phyloP scores from a whole-genome alignment of 2,888 invertebrate species.

The Scaptomyza reducta region DNA sequence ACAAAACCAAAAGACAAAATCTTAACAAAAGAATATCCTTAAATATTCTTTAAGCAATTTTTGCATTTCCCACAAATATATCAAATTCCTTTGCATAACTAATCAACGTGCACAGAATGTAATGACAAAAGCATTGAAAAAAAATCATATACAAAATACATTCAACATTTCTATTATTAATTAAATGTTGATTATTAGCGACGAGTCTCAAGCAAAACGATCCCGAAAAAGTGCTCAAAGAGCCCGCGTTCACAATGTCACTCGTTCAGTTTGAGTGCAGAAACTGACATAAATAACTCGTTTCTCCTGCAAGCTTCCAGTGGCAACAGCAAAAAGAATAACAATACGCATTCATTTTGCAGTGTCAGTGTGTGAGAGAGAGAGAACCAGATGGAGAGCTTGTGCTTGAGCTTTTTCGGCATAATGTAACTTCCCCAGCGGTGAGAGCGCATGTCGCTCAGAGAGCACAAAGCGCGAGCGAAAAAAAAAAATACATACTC shows the following conservation, averaged over 20 bases:
- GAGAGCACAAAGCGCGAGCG: conserved; percentile 35
- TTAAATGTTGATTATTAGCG: conserved; percentile 56
- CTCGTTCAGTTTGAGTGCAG: conserved; percentile 16
- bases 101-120: conserved; percentile 38
- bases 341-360: conserved; percentile 69
- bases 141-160: conserved; percentile 12
- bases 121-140: conserved; percentile 8
- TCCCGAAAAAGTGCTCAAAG: conserved; percentile 41
- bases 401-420: conserved; percentile 48
- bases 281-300: conserved; percentile 59
- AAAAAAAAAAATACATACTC: conserved; percentile 26
- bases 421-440: conserved; percentile 44
- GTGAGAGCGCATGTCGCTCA: conserved; percentile 48
- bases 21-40: conserved; percentile 9
- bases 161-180: conserved; percentile 41
- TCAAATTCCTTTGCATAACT: conserved; percentile 46
- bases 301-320: conserved; percentile 66
- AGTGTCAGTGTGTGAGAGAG: conserved; percentile 26
- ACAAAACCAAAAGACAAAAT: not conserved
- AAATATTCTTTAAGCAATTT: not conserved
- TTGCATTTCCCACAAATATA: conserved; percentile 55
- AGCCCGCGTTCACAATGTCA: conserved; percentile 6
- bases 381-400: conserved; percentile 14
- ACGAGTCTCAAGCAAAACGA: conserved; percentile 21
- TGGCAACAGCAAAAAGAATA: conserved; percentile 36